Percentiles rank a stretch among this genome's conserved stretches.
phyloP scores from a whole-genome alignment of 2,888 invertebrate genomes.

The Vesta saturnalis region DNA sequence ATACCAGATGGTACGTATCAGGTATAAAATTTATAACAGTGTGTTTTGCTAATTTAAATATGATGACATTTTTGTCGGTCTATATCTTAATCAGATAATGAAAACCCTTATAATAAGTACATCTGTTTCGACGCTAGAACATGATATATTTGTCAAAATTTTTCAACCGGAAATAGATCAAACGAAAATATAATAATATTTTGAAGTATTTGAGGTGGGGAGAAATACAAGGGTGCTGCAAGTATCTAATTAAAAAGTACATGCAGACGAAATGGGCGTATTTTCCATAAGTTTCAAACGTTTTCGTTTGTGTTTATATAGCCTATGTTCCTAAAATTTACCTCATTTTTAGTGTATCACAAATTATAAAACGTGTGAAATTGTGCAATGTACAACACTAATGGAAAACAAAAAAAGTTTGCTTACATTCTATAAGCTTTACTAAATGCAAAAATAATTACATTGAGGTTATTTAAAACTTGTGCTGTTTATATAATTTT shows the following conservation, averaged over 20 bases:
- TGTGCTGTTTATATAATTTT: too few relatives aligned
- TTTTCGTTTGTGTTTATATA: too few relatives aligned
- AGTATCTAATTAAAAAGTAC: slow-evolving; percentile 20
- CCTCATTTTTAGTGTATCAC: too few relatives aligned
- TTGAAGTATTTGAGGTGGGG: slow-evolving; percentile 15
- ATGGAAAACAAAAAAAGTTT: too few relatives aligned
- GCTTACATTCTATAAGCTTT: too few relatives aligned
- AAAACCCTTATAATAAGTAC: slow-evolving; percentile 35
- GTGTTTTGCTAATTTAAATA: slow-evolving; percentile 50
- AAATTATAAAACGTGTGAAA: too few relatives aligned
- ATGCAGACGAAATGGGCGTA: slow-evolving; percentile 22
- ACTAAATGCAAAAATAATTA: too few relatives aligned
- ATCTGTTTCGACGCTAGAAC: slow-evolving; percentile 38
- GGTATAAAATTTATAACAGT: slow-evolving; percentile 35
- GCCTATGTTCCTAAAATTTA: too few relatives aligned
- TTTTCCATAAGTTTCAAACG: slow-evolving; percentile 10
- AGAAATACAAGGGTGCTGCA: slow-evolving; percentile 15
- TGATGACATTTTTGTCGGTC: slow-evolving; percentile 47
- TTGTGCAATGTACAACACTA: too few relatives aligned
- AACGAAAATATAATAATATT: slow-evolving; percentile 17
- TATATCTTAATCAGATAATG: slow-evolving; percentile 29
- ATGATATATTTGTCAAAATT: slow-evolving; percentile 33
- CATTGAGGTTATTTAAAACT: too few relatives aligned
- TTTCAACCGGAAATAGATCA: slow-evolving; percentile 32
- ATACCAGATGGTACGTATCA: slow-evolving; percentile 24